Evolutionary conservation across 1,140 invertebrate species (phyloP).

Genomic region (Bombus waltoni): DNA sequence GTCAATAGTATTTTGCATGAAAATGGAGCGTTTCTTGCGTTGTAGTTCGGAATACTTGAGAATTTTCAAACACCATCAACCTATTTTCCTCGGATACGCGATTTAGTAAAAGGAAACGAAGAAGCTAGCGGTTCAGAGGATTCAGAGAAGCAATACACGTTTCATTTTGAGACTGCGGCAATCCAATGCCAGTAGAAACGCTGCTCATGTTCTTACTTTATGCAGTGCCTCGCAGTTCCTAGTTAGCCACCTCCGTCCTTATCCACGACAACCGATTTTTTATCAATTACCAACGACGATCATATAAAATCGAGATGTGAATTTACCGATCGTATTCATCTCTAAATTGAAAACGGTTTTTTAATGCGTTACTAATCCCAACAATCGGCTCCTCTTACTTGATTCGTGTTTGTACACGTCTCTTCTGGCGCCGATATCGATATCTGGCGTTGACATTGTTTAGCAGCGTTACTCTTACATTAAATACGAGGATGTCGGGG

Average conservation of each 20-base stretch:
- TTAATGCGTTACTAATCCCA: not conserved
- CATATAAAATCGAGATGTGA: slow-evolving; percentile 19
- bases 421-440: slow-evolving; percentile 25
- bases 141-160: slow-evolving; percentile 45
- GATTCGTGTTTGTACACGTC: slow-evolving; percentile 1
- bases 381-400: not conserved
- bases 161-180: slow-evolving; percentile 42
- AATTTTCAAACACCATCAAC: not conserved
- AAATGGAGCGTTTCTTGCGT: slow-evolving; percentile 2
- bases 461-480: not conserved
- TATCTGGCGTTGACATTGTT: not conserved
- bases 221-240: slow-evolving; percentile 74
- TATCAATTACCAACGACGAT: slow-evolving; percentile 34
- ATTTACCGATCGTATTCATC: not conserved
- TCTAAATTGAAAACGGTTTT: not conserved
- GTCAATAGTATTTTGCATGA: slow-evolving; percentile 17
- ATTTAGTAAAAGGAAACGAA: not conserved
- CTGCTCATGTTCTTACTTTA: slow-evolving; percentile 50
- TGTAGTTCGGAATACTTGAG: not conserved
- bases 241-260: slow-evolving; percentile 71
- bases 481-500: not conserved
- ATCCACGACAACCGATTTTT: slow-evolving; percentile 55
- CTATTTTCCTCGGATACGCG: not conserved
- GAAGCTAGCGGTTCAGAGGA: not conserved
- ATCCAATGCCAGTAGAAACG: slow-evolving; percentile 38